These are phyloP conservation scores for Galaxea fascicularis DNA, from an alignment of 92 coral and sea anemone genomes.

Conservation along the genomic window DNA sequence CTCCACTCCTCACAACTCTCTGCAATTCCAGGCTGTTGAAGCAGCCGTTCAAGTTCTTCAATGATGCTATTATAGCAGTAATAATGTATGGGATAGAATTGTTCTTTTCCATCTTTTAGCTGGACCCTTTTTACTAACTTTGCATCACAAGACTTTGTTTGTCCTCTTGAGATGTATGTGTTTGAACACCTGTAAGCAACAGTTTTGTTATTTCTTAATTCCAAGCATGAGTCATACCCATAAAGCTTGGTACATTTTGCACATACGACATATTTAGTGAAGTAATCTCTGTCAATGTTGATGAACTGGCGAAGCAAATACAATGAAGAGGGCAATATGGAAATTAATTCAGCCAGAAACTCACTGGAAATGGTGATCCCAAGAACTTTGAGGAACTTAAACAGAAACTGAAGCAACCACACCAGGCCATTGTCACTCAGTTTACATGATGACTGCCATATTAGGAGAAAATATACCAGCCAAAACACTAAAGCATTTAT, in stretches of 20 bases:
- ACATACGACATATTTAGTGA: constrained; percentile 9
- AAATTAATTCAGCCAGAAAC: not conserved
- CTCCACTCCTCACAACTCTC: too few relatives aligned
- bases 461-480: constrained; percentile 61
- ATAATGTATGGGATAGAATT: not conserved
- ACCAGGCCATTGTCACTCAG: constrained; percentile 76
- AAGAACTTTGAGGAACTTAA: constrained; percentile 65
- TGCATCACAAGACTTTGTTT: not conserved
- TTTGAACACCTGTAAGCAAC: constrained; percentile 1
- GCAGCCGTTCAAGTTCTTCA: constrained; percentile 6
- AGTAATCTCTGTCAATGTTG: not conserved
- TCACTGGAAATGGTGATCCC: constrained; percentile 54
- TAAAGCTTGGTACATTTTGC: constrained; percentile 9
- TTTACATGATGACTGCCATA: constrained; percentile 57
- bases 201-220: not conserved
- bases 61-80: constrained; percentile 13
- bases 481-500: constrained; percentile 48
- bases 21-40: too few relatives aligned
- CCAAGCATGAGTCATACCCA: not conserved
- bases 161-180: not conserved
- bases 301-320: constrained; percentile 5
- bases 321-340: not conserved
- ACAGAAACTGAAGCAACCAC: constrained; percentile 69
- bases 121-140: not conserved
- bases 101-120: not conserved